Evolutionary conservation across 2,888 invertebrate species (phyloP).

Genomic region (Chrysina gloriosa): DNA sequence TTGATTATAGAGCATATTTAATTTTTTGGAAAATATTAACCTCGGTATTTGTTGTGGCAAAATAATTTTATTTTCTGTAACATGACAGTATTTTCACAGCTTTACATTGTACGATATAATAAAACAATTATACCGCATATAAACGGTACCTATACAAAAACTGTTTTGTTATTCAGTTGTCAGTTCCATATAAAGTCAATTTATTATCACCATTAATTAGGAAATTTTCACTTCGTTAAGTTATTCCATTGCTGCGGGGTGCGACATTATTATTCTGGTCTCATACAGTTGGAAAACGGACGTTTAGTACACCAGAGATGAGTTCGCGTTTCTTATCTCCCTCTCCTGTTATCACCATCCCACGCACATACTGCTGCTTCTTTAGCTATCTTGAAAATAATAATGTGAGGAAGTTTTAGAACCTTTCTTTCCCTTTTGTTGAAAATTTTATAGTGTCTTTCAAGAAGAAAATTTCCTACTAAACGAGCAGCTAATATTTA

Average conservation of each 20-base stretch:
- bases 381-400: constrained; percentile 24
- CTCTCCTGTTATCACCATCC: constrained; percentile 24
- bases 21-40: too few species aligned
- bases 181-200: neutral
- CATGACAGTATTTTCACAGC: too few species aligned
- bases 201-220: constrained; percentile 20
- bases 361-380: constrained; percentile 14
- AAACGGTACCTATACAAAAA: too few species aligned
- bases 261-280: constrained; percentile 20
- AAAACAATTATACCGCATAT: too few species aligned
- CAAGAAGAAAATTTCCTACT: neutral
- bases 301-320: constrained; percentile 12
- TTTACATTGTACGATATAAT: too few species aligned
- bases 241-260: constrained; percentile 9
- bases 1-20: too few species aligned
- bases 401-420: constrained; percentile 31
- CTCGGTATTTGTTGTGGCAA: too few species aligned
- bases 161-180: neutral
- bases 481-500: neutral
- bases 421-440: constrained; percentile 1
- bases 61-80: too few species aligned
- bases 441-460: neutral
- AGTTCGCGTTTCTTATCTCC: constrained; percentile 12
- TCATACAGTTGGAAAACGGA: constrained; percentile 18
- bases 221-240: constrained; percentile 27